Conservation (phyloP, 2,888 invertebrate genomes). For the Drosophila mayaguana region DNA sequence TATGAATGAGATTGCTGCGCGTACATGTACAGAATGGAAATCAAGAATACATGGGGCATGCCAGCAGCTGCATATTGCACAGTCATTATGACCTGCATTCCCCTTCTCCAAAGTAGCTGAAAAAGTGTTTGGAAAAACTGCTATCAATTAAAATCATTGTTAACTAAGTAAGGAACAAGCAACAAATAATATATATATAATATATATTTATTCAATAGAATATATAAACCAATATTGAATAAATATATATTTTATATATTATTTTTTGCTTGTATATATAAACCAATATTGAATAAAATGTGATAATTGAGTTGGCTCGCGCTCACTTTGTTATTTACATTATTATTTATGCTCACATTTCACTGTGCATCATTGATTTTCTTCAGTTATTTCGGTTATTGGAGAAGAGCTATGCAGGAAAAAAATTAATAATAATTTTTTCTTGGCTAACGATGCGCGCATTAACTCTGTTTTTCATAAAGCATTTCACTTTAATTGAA, state of each 20-base stretch:
- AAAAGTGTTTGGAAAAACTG: not conserved
- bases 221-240: not conserved
- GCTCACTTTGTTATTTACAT: not conserved
- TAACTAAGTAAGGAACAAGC: not conserved
- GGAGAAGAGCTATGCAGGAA: not conserved
- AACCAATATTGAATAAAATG: not conserved
- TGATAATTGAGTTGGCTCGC: not conserved
- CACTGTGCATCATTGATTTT: not conserved
- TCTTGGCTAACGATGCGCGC: not conserved
- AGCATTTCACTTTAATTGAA: not conserved
- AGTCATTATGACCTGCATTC: no score
- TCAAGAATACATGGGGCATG: no score
- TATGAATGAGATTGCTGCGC: no score
- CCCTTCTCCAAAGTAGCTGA: not conserved
- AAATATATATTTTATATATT: not conserved
- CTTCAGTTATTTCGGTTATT: no score
- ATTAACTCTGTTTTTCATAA: not conserved
- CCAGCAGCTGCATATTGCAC: no score
- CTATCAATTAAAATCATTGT: not conserved
- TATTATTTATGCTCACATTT: not conserved
- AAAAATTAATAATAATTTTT: not conserved
- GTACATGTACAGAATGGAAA: no score
- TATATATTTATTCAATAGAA: no score
- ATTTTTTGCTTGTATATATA: not conserved
- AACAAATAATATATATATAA: not conserved